These are phyloP conservation scores for Lasioglossum vierecki DNA, from an alignment of 2,888 invertebrate genomes.

Conservation along the genomic window DNA sequence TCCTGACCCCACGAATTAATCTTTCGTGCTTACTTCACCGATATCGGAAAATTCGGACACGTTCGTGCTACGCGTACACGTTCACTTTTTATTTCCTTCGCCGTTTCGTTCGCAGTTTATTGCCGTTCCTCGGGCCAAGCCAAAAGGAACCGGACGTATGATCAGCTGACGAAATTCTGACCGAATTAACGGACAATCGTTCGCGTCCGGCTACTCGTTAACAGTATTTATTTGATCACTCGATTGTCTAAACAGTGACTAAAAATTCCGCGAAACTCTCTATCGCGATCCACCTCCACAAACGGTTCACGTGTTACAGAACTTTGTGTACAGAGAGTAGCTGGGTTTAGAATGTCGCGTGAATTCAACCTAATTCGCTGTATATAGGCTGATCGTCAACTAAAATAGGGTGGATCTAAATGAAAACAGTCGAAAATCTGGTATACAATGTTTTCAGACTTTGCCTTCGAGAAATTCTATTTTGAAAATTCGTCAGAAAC, in stretches of 20 bases:
- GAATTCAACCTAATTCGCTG: background rate
- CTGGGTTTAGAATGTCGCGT: background rate
- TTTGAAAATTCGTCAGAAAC: too few relatives aligned
- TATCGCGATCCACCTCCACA: background rate
- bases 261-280: background rate
- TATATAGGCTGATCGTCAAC: background rate
- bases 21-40: conserved; percentile 26
- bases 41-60: conserved; percentile 54
- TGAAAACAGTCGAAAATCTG: background rate
- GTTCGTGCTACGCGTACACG: conserved; percentile 41
- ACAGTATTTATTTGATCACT: background rate
- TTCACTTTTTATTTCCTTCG: conserved; percentile 7
- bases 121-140: conserved; percentile 13
- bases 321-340: background rate
- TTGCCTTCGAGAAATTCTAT: too few relatives aligned
- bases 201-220: background rate
- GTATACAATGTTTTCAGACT: background rate
- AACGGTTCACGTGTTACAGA: background rate
- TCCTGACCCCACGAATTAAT: conserved; percentile 53
- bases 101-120: conserved; percentile 32
- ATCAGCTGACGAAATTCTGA: background rate
- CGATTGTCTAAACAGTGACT: background rate
- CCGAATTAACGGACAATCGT: background rate
- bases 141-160: background rate
- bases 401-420: background rate